Percentiles rank a stretch among this genome's conserved stretches.
These are phyloP conservation scores for Neogobius melanostomus DNA, from an alignment of 2,113 vertebrate genomes.

Conservation along the genomic window DNA sequence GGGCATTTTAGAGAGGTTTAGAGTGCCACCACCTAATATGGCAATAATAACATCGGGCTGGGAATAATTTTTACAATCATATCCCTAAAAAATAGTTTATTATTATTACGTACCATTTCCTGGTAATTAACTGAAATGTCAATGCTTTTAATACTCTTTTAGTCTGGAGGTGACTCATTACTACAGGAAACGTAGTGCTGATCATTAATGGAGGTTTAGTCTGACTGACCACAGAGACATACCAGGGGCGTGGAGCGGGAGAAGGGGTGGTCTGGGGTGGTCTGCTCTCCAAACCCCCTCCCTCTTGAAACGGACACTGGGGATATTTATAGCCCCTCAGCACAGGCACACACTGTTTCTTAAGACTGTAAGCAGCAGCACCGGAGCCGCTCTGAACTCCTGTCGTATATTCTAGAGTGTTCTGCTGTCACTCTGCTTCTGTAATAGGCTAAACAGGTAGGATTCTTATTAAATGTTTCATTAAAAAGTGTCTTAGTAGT, in stretches of 20 bases:
- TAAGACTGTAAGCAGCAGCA: constrained; percentile 44
- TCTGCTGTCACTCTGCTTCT: background rate
- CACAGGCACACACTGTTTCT: constrained; percentile 57
- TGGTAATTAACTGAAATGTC: too few relatives aligned
- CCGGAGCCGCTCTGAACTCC: constrained; percentile 35
- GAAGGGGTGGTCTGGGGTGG: constrained; percentile 44
- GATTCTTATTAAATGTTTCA: background rate
- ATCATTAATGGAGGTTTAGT: constrained; percentile 29
- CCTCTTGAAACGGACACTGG: constrained; percentile 75
- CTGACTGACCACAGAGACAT: constrained; percentile 47
- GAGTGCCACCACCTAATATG: too few relatives aligned
- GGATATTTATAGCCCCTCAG: constrained; percentile 77
- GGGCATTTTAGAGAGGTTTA: too few relatives aligned
- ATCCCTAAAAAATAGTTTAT: too few relatives aligned
- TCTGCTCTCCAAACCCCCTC: constrained; percentile 42
- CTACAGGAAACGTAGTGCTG: constrained; percentile 29
- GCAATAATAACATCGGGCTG: too few relatives aligned
- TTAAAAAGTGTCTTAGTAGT: background rate
- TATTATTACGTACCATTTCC: too few relatives aligned
- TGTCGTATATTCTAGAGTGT: constrained; percentile 35
- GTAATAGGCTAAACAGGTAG: constrained; percentile 55
- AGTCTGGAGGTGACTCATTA: background rate
- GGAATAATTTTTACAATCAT: too few relatives aligned
- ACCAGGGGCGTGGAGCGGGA: constrained; percentile 6
- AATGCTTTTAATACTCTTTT: background rate